Conservation (phyloP, 2,888 invertebrate genomes). For the Eueremaeus valkanovi region DNA sequence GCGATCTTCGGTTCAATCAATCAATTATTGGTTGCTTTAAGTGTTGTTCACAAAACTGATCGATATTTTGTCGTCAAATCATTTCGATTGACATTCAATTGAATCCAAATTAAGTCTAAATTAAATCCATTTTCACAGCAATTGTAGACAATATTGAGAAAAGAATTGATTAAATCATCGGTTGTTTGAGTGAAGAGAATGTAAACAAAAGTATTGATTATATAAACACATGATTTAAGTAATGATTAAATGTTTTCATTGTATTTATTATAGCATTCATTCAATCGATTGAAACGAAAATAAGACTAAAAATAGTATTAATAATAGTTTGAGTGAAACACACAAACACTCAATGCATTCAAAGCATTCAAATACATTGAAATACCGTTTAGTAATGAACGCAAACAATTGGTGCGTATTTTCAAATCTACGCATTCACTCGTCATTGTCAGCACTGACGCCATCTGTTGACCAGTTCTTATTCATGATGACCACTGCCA, state of each 20-base stretch:
- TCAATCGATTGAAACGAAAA: background rate
- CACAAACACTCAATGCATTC: background rate
- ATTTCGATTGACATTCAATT: background rate
- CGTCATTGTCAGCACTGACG: no score
- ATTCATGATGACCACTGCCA: no score
- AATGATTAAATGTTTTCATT: background rate
- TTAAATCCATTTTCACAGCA: background rate
- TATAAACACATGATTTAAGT: background rate
- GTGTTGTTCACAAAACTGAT: background rate
- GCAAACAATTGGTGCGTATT: slow-evolving; percentile 27
- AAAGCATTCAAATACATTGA: background rate
- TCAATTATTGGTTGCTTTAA: no score
- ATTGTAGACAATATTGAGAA: background rate
- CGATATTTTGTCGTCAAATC: background rate
- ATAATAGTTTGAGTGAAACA: background rate
- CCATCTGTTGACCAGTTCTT: no score
- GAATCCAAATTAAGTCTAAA: background rate
- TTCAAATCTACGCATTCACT: background rate
- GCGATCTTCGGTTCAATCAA: background rate
- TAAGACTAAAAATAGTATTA: background rate
- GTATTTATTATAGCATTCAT: background rate
- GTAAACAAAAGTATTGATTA: background rate
- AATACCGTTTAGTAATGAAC: background rate
- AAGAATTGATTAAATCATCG: background rate
- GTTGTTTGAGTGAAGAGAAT: background rate